Percentiles rank a stretch among this genome's conserved stretches.
phyloP scores from a whole-genome alignment of 2,888 invertebrate species.

The Pecten maximus region DNA sequence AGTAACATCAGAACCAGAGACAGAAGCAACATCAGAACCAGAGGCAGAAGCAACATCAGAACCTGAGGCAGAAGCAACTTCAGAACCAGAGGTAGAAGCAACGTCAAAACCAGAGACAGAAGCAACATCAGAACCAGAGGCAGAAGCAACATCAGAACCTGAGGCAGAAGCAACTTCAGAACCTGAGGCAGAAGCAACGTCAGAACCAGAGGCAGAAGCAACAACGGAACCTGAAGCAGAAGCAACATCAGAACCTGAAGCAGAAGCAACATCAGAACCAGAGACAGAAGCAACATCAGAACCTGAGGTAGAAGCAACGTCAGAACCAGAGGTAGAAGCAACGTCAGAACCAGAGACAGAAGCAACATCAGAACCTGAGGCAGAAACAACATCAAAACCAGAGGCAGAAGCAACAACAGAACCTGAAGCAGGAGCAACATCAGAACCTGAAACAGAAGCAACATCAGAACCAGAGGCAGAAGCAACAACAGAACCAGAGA shows the following conservation, averaged over 20 bases:
- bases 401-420: conserved; percentile 39
- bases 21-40: conserved; percentile 35
- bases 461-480: conserved; percentile 42
- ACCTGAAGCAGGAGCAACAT: conserved; percentile 38
- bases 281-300: conserved; percentile 41
- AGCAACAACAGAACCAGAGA: not conserved
- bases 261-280: conserved; percentile 7
- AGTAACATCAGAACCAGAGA: conserved; percentile 12
- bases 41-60: conserved; percentile 17
- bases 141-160: conserved; percentile 38
- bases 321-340: conserved; percentile 45
- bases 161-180: conserved; percentile 24
- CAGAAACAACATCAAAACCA: conserved; percentile 38
- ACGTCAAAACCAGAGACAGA: conserved; percentile 40
- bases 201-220: conserved; percentile 51
- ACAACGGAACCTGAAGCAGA: conserved; percentile 48
- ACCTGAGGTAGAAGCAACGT: conserved; percentile 43
- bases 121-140: conserved; percentile 36
- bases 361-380: conserved; percentile 22
- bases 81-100: conserved; percentile 42
- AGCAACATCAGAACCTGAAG: conserved; percentile 47
- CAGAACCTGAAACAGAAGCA: conserved; percentile 44
- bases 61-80: conserved; percentile 39
- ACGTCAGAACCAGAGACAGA: conserved; percentile 47
- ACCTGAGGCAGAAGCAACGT: not conserved